These are phyloP conservation scores for Zele albiditarsus DNA, from an alignment of 2,888 invertebrate species.

Conservation along the genomic window DNA sequence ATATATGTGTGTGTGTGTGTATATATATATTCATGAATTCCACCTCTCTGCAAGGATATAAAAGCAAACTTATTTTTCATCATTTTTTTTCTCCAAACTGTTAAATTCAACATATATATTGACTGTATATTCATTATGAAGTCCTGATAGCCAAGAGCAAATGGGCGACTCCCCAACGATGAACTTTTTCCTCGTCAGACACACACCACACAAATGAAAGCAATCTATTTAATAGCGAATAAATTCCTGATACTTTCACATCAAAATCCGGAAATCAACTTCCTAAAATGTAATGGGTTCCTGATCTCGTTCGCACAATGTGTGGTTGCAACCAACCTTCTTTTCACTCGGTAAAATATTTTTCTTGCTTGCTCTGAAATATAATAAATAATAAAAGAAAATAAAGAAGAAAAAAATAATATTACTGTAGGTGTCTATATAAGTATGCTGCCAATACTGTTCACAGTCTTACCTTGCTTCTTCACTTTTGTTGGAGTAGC, in stretches of 20 bases:
- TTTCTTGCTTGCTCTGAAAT: not conserved
- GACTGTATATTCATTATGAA: slow-evolving; percentile 42
- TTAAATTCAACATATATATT: not conserved
- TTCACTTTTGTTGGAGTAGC: too few species aligned
- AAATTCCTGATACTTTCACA: slow-evolving; percentile 49
- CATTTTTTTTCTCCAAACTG: not conserved
- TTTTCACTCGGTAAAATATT: slow-evolving; percentile 15
- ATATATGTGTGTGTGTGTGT: not conserved
- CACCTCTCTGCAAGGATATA: not conserved
- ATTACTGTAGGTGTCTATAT: too few species aligned
- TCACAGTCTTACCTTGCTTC: too few species aligned
- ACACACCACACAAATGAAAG: slow-evolving; percentile 13
- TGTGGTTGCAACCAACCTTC: slow-evolving; percentile 28
- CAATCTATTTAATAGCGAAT: slow-evolving; percentile 38
- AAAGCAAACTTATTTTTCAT: not conserved
- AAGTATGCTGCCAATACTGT: too few species aligned
- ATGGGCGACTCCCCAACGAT: slow-evolving; percentile 65
- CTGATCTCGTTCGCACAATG: slow-evolving; percentile 45
- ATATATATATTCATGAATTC: not conserved
- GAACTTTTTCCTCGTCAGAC: slow-evolving; percentile 47
- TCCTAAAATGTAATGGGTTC: slow-evolving; percentile 48
- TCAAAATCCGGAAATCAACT: slow-evolving; percentile 50
- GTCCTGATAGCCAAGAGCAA: slow-evolving; percentile 62
- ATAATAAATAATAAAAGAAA: not conserved
- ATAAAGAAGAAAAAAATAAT: not conserved